Conservation (phyloP, 2,888 invertebrate genomes). For the Meganola albula region DNA sequence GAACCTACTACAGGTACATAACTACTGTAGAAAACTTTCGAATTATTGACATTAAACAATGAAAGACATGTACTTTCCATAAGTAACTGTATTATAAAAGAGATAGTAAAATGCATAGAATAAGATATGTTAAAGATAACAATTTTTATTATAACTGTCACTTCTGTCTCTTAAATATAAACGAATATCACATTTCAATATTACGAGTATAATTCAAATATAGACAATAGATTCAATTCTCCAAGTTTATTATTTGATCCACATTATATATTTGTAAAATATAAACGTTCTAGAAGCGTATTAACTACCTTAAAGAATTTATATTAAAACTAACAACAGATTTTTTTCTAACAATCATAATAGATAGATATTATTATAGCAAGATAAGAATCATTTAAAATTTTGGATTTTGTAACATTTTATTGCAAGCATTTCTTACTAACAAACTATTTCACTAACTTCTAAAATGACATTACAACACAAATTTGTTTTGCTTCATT, state of each 20-base stretch:
- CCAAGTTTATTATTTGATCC: conserved; percentile 17
- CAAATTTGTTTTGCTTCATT: too few relatives aligned
- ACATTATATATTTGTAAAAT: conserved; percentile 9
- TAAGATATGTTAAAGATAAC: conserved; percentile 49
- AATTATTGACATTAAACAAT: too few relatives aligned
- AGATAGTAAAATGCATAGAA: conserved; percentile 45
- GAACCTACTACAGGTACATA: too few relatives aligned
- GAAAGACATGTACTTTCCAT: conserved; percentile 10
- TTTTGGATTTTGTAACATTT: neutral
- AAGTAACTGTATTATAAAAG: conserved; percentile 41
- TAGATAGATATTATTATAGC: neutral
- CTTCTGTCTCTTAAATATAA: too few relatives aligned
- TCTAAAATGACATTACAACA: too few relatives aligned
- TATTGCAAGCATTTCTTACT: too few relatives aligned
- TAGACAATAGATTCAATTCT: too few relatives aligned
- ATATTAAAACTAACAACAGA: conserved; percentile 1
- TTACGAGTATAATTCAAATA: too few relatives aligned
- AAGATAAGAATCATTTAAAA: neutral
- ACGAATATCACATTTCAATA: conserved; percentile 49
- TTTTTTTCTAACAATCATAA: neutral
- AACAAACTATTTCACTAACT: too few relatives aligned
- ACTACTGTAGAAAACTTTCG: too few relatives aligned
- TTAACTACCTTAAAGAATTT: neutral
- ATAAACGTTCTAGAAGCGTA: conserved; percentile 10
- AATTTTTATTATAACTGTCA: conserved; percentile 31